Conservation (phyloP, 2,888 invertebrate species). For the Ectobius pallidus region DNA sequence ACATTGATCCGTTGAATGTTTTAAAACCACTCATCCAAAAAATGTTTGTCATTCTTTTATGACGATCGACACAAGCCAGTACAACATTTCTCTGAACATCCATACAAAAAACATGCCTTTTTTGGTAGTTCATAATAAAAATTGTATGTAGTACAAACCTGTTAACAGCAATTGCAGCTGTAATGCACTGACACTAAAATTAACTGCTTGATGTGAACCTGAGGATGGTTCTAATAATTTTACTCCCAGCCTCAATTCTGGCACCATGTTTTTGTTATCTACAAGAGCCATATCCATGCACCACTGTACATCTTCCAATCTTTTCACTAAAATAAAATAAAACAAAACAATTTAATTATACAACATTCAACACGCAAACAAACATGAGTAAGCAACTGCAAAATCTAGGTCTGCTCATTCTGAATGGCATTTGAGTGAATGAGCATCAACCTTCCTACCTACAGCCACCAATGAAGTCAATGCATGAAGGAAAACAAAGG, state of each 20-base stretch:
- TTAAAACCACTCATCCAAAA: no score
- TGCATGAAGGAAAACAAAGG: not conserved
- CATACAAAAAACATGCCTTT: no score
- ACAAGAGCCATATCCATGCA: constrained; percentile 31
- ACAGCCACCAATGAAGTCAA: not conserved
- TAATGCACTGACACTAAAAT: constrained; percentile 16
- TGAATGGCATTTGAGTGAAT: not conserved
- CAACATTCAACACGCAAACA: not conserved
- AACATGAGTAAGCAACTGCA: not conserved
- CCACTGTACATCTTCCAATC: constrained; percentile 39
- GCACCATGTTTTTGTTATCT: not conserved
- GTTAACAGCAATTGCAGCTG: constrained; percentile 34
- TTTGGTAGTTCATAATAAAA: no score
- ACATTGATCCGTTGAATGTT: no score
- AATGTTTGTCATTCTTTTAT: no score
- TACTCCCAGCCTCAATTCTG: constrained; percentile 34
- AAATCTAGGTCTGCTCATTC: not conserved
- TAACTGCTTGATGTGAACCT: not conserved
- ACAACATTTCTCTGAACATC: no score
- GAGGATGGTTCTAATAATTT: constrained; percentile 15
- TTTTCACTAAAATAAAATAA: constrained; percentile 28
- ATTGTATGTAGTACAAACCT: constrained; percentile 33
- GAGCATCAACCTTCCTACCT: not conserved
- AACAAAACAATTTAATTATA: not conserved
- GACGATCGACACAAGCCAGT: no score